These are phyloP conservation scores for Acrocera orbiculus DNA, from an alignment of 2,888 invertebrate species.

Conservation along the genomic window DNA sequence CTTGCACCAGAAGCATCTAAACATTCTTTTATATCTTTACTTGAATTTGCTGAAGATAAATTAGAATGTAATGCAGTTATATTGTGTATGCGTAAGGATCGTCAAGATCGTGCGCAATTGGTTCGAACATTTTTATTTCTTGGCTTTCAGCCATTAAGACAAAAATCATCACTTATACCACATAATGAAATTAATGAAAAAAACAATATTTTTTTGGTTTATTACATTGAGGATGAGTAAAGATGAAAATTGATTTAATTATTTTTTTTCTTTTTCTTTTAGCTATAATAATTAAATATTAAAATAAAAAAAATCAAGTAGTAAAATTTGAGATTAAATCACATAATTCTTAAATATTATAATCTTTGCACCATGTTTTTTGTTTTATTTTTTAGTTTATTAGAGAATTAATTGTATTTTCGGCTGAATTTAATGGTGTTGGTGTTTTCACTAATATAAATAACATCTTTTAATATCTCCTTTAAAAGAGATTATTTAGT, in stretches of 20 bases:
- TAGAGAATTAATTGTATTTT: no score
- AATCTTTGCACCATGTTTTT: no score
- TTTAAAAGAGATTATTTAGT: no score
- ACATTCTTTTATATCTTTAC: constrained; percentile 81
- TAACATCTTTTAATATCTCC: no score
- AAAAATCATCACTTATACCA: constrained; percentile 60
- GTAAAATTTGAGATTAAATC: no score
- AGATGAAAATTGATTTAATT: background rate
- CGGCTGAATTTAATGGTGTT: background rate
- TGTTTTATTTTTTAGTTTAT: no score
- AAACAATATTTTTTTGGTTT: constrained; percentile 36
- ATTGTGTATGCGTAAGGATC: constrained; percentile 63
- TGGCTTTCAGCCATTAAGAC: constrained; percentile 77
- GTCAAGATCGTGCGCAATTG: constrained; percentile 67
- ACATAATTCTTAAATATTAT: no score
- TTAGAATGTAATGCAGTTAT: constrained; percentile 64
- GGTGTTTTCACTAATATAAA: constrained; percentile 4
- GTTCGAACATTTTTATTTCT: constrained; percentile 94
- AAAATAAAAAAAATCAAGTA: no score
- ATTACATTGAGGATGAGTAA: constrained; percentile 25
- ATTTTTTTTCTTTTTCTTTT: background rate
- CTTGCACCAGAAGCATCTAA: constrained; percentile 83
- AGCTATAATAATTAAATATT: no score
- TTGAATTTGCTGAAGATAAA: constrained; percentile 91
- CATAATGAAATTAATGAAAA: constrained; percentile 39